Evolutionary conservation across 2,797 vertebrate genomes (phyloP).

Genomic region (Nyctibius grandis): DNA sequence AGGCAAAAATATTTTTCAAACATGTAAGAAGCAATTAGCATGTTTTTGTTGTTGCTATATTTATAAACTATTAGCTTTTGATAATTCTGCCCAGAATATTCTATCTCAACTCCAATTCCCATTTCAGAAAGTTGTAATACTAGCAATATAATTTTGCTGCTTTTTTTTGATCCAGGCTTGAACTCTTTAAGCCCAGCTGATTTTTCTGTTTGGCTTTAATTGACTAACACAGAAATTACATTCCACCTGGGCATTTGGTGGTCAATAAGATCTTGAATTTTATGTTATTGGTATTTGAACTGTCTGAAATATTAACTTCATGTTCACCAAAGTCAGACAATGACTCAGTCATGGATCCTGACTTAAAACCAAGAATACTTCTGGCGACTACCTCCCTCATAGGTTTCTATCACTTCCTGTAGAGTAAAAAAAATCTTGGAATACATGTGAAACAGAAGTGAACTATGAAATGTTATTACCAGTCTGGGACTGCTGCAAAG

Average conservation of each 20-base stretch:
- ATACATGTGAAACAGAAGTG: background rate
- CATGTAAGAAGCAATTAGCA: background rate
- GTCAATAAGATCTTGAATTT: background rate
- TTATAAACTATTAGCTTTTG: background rate
- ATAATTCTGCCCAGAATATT: background rate
- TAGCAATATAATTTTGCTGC: background rate
- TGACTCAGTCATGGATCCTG: background rate
- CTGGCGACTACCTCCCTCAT: background rate
- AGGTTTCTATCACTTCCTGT: background rate
- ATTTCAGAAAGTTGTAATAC: background rate
- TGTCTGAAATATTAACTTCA: background rate
- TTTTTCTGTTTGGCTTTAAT: constrained; percentile 3
- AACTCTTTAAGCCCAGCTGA: background rate
- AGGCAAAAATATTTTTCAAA: constrained; percentile 28
- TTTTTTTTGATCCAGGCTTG: background rate
- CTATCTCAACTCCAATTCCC: background rate
- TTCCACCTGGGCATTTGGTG: background rate
- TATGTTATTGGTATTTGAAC: background rate
- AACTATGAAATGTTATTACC: background rate
- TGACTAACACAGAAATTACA: background rate
- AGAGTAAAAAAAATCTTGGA: background rate
- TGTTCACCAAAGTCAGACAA: background rate
- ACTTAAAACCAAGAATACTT: background rate
- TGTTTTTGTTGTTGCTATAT: background rate
- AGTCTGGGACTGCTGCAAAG: background rate